Percentiles rank a stretch among this genome's conserved stretches.
Evolutionary conservation across 2,888 invertebrate genomes (phyloP).

Genomic region (Lacanobia oleracea): DNA sequence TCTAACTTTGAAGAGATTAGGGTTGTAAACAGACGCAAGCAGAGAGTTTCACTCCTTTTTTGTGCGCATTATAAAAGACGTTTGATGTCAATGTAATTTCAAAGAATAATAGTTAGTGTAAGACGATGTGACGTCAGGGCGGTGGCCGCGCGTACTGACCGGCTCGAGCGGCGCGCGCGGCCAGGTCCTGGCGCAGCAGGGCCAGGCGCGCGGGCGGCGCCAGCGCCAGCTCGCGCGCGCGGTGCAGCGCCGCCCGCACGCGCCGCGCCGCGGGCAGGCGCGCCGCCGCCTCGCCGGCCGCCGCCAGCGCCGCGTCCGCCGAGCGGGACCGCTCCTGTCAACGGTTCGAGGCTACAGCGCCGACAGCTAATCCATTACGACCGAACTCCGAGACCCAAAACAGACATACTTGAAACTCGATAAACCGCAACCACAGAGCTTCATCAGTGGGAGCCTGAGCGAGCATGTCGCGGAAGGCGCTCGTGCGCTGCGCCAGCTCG

Average conservation of each 20-base stretch:
- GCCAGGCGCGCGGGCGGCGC: slow-evolving; percentile 37
- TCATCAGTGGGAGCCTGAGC: slow-evolving; percentile 72
- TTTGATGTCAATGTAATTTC: too few relatives aligned
- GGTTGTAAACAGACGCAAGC: too few relatives aligned
- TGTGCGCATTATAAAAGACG: too few relatives aligned
- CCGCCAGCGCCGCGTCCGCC: slow-evolving; percentile 59
- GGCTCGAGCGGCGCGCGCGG: background rate
- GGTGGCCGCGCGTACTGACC: slow-evolving; percentile 1
- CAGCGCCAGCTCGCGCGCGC: slow-evolving; percentile 63
- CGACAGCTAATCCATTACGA: background rate
- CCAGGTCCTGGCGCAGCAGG: slow-evolving; percentile 59
- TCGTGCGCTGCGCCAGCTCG: slow-evolving; percentile 70
- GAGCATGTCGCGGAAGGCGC: slow-evolving; percentile 73
- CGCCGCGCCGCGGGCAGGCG: slow-evolving; percentile 47
- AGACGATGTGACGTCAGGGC: too few relatives aligned
- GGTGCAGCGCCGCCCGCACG: slow-evolving; percentile 63
- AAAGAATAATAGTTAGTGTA: too few relatives aligned
- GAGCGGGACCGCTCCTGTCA: slow-evolving; percentile 70
- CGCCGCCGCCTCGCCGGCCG: slow-evolving; percentile 63
- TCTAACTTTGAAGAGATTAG: too few relatives aligned
- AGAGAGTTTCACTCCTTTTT: too few relatives aligned
- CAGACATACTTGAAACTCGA: slow-evolving; percentile 76
- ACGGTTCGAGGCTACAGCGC: background rate
- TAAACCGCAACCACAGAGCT: slow-evolving; percentile 77
- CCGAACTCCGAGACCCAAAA: background rate